Conservation (phyloP, 2,113 vertebrate genomes). For the Seriola quinqueradiata region DNA sequence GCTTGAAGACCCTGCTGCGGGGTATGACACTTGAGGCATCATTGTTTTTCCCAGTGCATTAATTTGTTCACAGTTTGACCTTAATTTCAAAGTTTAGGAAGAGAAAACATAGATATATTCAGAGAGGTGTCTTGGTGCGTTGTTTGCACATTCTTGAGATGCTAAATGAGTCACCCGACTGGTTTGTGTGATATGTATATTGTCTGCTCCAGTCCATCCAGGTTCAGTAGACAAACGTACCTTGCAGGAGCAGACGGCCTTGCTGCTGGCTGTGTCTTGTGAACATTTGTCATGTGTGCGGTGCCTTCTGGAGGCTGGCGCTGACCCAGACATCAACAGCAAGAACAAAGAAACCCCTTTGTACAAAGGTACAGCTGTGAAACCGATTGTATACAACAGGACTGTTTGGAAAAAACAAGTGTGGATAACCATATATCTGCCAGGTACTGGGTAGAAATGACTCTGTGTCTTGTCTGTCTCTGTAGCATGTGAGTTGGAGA, state of each 20-base stretch:
- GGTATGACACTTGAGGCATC: conserved; percentile 80
- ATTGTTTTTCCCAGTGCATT: background rate
- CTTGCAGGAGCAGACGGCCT: conserved; percentile 92
- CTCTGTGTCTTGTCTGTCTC: conserved; percentile 1
- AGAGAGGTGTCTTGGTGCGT: background rate
- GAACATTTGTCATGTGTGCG: conserved; percentile 89
- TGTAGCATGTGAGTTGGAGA: conserved; percentile 92
- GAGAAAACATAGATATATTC: background rate
- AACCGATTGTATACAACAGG: conserved; percentile 13
- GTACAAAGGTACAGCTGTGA: conserved; percentile 89
- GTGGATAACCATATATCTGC: background rate
- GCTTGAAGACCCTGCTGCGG: conserved; percentile 87
- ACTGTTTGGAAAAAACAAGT: background rate
- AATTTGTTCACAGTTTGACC: background rate
- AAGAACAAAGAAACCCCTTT: conserved; percentile 94
- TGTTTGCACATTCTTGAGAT: conserved; percentile 4
- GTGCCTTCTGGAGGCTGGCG: conserved; percentile 90
- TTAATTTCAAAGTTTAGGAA: background rate
- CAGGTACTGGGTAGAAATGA: background rate
- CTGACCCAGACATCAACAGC: conserved; percentile 94
- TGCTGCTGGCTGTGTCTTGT: conserved; percentile 89
- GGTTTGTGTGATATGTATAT: conserved; percentile 2
- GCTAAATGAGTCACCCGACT: background rate
- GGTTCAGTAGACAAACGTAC: conserved; percentile 92
- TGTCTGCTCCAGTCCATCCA: conserved; percentile 85